A percentile compares a stretch with the other conserved stretches of the same genome.
Conservation (phyloP, 2,113 vertebrate genomes). For the Spheniscus mendiculus region DNA sequence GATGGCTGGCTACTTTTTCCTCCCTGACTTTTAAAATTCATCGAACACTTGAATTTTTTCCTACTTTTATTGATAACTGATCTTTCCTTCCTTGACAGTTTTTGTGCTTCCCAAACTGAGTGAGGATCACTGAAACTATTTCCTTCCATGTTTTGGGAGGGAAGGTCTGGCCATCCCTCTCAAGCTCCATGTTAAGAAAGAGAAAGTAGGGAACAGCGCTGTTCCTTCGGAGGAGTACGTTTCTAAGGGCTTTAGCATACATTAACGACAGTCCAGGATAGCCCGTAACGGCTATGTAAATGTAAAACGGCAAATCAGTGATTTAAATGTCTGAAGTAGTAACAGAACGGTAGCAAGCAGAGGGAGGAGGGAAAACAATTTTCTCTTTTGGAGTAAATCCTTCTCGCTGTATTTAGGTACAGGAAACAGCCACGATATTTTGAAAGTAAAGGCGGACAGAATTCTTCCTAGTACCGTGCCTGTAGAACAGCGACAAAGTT, state of each 20-base stretch:
- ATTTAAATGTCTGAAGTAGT: background rate
- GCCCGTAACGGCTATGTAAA: background rate
- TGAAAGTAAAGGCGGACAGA: background rate
- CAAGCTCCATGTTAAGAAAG: background rate
- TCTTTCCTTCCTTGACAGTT: background rate
- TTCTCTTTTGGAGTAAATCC: background rate
- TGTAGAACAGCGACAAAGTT: background rate
- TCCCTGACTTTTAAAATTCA: background rate
- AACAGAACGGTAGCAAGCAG: background rate
- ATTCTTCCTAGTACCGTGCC: background rate
- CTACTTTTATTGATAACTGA: background rate
- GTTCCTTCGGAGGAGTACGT: background rate
- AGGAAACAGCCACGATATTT: background rate
- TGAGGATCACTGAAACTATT: background rate
- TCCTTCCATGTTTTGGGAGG: background rate
- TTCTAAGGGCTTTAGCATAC: background rate
- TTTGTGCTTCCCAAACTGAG: background rate
- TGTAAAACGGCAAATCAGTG: background rate
- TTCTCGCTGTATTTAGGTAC: background rate
- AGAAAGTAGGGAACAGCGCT: background rate
- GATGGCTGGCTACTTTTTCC: background rate
- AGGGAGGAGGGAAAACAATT: background rate
- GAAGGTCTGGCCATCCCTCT: background rate
- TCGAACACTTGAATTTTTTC: background rate
- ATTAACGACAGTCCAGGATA: background rate